Conservation (phyloP, 2,113 vertebrate genomes). For the Thalassarche chlororhynchos region DNA sequence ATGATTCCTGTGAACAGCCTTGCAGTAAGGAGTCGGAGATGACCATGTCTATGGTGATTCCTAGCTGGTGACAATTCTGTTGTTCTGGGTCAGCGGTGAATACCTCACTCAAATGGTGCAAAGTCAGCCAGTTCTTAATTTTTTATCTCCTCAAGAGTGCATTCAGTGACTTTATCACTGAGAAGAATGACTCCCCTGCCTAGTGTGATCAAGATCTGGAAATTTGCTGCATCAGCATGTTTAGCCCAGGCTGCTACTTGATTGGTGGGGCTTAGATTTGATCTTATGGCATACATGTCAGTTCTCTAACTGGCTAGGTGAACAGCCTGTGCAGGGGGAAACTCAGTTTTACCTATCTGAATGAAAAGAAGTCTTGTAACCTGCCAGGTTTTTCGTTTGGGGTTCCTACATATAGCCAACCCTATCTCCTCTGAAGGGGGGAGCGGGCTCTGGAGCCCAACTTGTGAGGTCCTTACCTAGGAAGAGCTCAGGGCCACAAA, state of each 20-base stretch:
- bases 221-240: conserved; percentile 71
- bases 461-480: neutral
- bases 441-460: neutral
- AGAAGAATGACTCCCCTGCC: conserved; percentile 78
- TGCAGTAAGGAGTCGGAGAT: conserved; percentile 34
- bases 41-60: conserved; percentile 45
- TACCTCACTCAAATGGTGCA: conserved; percentile 74
- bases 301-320: conserved; percentile 41
- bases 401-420: neutral
- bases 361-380: neutral
- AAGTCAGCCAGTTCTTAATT: conserved; percentile 82
- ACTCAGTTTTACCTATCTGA: neutral
- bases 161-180: conserved; percentile 77
- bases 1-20: neutral
- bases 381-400: neutral
- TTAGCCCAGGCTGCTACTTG: conserved; percentile 44
- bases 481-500: neutral
- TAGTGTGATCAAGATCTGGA: conserved; percentile 75
- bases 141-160: conserved; percentile 81
- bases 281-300: conserved; percentile 46
- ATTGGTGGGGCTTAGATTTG: conserved; percentile 67
- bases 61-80: conserved; percentile 68
- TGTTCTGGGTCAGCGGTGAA: conserved; percentile 75
- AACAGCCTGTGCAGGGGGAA: neutral
- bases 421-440: neutral